These are phyloP conservation scores for Alethe castanea DNA, from an alignment of 2,113 vertebrate genomes.

Conservation along the genomic window DNA sequence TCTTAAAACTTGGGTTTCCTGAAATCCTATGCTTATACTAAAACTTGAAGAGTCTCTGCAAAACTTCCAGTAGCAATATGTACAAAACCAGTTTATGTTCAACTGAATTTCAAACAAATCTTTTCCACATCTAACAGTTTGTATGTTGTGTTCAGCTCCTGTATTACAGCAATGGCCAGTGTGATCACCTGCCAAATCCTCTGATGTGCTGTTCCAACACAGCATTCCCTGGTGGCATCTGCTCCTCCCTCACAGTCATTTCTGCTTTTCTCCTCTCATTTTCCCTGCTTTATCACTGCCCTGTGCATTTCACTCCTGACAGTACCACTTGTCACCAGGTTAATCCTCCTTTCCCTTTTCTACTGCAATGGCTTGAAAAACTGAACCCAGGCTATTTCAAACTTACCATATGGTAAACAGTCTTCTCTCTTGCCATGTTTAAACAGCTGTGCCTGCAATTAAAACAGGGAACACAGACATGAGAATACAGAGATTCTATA, in stretches of 20 bases:
- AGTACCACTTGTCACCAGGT: neutral
- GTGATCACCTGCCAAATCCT: neutral
- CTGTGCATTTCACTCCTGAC: neutral
- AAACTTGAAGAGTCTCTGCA: neutral
- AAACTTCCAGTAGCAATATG: neutral
- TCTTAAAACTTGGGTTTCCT: neutral
- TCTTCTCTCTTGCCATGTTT: constrained; percentile 96
- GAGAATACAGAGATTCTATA: neutral
- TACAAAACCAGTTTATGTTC: neutral
- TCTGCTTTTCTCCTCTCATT: neutral
- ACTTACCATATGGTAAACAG: constrained; percentile 89
- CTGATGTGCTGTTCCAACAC: neutral
- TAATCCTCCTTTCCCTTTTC: neutral
- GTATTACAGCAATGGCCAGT: neutral
- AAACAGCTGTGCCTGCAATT: constrained; percentile 88
- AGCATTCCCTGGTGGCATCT: neutral
- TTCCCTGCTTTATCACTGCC: neutral
- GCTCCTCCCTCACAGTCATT: neutral
- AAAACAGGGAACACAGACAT: neutral
- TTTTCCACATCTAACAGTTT: neutral
- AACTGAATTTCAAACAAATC: neutral
- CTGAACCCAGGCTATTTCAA: neutral
- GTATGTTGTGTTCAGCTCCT: neutral
- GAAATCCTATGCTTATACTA: neutral
- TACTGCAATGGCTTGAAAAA: neutral